Base-by-base conservation (phyloP, 1,140 invertebrate species). In the Adelges cooleyi region DNA sequence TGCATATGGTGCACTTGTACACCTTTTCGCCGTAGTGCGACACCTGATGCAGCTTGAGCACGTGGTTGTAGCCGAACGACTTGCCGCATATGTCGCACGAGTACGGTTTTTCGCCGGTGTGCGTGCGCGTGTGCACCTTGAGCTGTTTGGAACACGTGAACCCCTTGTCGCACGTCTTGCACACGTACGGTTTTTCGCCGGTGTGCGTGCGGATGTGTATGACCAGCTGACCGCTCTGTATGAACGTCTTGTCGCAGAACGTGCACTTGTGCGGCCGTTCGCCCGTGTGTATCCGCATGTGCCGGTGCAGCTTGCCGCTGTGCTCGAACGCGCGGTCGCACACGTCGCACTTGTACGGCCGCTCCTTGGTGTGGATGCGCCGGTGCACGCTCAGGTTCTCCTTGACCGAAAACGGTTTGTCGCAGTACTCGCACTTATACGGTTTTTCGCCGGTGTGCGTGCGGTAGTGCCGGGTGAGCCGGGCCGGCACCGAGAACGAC, bases 251-350 rank as follows among this genome's bases (percentile, higher is more conserved):
- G 54, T 85, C 83, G 74, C 94, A 98, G 49, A 94, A 84, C n/a
- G 83, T 84, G 74, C 94, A 98, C 70, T 89, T 89, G 75, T 95
- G 94, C 0, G 93, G 93, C 22, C 92, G 81, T 75, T 96, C 93
- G 0, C 94, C 84, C 0, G 90, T 93, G 72, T 93, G 90, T 68
- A 92, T 92, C 51, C 90, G 82, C 84, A 93, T 92, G 74, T 95
- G 93, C 6, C 92, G 81, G 71, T 93, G 90, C 29, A 95, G 76
- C 72, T 95, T 91, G 1, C 92, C 92, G 33, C 87, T 89, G 74
- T 95, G 92, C 71, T 95, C 90, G 71, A 93, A 95, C 0, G 92
- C 92, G 1, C 92, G 81, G 2, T 86, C 86, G 74, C 93, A 96
- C 22, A 93, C 87, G 48, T 90, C 84, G 73, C 93, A 95, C 68